Evolutionary conservation across 1,140 invertebrate species (phyloP).

Genomic region (Panagrolaimus sp.): DNA sequence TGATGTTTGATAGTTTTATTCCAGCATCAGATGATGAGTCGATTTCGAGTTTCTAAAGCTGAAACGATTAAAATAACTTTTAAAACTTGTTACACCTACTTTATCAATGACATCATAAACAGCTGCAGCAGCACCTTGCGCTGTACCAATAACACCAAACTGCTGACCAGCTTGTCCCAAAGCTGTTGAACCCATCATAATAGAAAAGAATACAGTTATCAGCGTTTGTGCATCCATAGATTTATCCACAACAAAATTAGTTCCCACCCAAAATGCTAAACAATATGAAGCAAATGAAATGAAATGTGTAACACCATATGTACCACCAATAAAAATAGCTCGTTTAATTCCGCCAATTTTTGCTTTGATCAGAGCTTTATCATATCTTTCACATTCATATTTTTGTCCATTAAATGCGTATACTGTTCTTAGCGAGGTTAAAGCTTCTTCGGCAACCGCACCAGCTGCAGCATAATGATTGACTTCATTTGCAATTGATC

Average conservation of each 20-base stretch:
- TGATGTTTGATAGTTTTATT: neutral
- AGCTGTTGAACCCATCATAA: constrained; percentile 20
- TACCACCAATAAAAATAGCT: constrained; percentile 28
- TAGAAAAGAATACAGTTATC: constrained; percentile 41
- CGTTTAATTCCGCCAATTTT: constrained; percentile 24
- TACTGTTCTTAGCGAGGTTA: constrained; percentile 72
- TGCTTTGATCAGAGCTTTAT: neutral
- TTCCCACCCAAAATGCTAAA: constrained; percentile 45
- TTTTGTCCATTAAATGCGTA: constrained; percentile 73
- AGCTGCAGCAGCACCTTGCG: constrained; percentile 43
- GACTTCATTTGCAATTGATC: constrained; percentile 67
- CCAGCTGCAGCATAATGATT: constrained; percentile 72
- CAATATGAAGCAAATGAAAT: neutral
- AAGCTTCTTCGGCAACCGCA: constrained; percentile 72
- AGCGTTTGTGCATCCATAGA: constrained; percentile 3
- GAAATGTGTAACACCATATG: constrained; percentile 36
- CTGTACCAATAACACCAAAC: constrained; percentile 13
- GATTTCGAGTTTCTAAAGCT: no score
- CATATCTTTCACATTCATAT: constrained; percentile 50
- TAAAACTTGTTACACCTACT: no score
- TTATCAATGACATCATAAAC: constrained; percentile 40
- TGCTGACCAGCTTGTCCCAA: no score
- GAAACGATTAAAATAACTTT: no score
- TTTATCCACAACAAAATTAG: constrained; percentile 24
- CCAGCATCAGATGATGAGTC: neutral